These are phyloP conservation scores for Caprella mutica DNA, from an alignment of 2,888 invertebrate genomes.

Conservation along the genomic window DNA sequence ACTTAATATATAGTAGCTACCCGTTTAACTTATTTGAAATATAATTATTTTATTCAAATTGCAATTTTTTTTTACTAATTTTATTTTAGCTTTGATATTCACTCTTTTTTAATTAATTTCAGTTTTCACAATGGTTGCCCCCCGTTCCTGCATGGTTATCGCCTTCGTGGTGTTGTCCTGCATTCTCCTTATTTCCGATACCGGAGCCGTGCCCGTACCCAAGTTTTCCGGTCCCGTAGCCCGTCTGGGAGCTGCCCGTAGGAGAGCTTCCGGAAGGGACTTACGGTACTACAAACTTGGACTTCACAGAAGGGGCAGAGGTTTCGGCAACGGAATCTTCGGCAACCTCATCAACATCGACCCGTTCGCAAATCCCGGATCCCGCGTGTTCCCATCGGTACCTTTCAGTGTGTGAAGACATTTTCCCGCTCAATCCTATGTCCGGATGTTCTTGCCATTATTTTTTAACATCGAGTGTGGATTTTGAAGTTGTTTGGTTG, in stretches of 20 bases:
- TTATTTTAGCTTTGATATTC: too few relatives aligned
- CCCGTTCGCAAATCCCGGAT: neutral
- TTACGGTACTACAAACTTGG: neutral
- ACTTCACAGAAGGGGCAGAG: slow-evolving; percentile 2
- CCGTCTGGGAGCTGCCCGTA: neutral
- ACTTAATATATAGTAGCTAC: too few relatives aligned
- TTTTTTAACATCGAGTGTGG: too few relatives aligned
- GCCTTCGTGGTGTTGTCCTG: slow-evolving; percentile 10
- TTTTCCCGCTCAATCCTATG: too few relatives aligned
- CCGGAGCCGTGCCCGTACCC: neutral
- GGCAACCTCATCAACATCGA: slow-evolving; percentile 8
- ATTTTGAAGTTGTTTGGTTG: too few relatives aligned
- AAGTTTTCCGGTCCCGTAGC: neutral
- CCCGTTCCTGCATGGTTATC: slow-evolving; percentile 7
- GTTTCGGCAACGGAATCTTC: neutral
- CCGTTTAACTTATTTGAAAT: too few relatives aligned
- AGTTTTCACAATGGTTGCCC: neutral
- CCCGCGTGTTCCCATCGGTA: neutral
- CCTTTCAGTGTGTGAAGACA: neutral
- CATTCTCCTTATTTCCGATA: neutral
- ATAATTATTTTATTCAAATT: too few relatives aligned
- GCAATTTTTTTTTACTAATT: too few relatives aligned
- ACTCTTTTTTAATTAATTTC: too few relatives aligned
- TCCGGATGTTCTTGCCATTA: too few relatives aligned
- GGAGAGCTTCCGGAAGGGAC: too few relatives aligned